Evolutionary conservation across 2,888 invertebrate genomes (phyloP).

Genomic region (Anthrax anthrax): DNA sequence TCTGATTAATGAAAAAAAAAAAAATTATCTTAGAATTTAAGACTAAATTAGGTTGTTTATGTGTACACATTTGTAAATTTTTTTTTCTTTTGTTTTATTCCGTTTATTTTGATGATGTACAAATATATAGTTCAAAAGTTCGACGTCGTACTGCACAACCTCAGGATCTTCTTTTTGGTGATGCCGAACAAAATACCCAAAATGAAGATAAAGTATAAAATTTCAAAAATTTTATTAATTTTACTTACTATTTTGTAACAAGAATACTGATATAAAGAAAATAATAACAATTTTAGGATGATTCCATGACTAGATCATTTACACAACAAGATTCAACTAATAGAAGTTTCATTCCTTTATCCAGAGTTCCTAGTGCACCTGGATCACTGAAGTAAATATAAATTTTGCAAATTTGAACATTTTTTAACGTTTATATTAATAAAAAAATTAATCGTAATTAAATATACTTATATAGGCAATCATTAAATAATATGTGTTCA

Average conservation of each 20-base stretch:
- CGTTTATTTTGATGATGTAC: not conserved
- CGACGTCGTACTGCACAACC: conserved; percentile 50
- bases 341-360: conserved; percentile 33
- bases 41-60: too few relatives aligned
- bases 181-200: conserved; percentile 21
- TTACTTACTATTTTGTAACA: too few relatives aligned
- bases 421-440: not conserved
- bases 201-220: conserved; percentile 15
- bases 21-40: too few relatives aligned
- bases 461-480: conserved; percentile 18
- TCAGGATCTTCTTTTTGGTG: conserved; percentile 53
- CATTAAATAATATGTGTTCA: conserved; percentile 16
- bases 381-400: conserved; percentile 57
- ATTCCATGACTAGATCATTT: conserved; percentile 23
- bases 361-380: conserved; percentile 58
- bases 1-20: not conserved
- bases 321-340: conserved; percentile 18
- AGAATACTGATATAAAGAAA: too few relatives aligned
- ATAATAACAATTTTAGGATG: conserved; percentile 13
- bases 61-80: not conserved
- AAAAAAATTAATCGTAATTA: too few relatives aligned
- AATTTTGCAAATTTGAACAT: not conserved
- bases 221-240: not conserved
- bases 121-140: conserved; percentile 35
- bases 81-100: not conserved